These are phyloP conservation scores for Drosophila teissieri DNA, from an alignment of 1,140 invertebrate species.

Conservation along the genomic window DNA sequence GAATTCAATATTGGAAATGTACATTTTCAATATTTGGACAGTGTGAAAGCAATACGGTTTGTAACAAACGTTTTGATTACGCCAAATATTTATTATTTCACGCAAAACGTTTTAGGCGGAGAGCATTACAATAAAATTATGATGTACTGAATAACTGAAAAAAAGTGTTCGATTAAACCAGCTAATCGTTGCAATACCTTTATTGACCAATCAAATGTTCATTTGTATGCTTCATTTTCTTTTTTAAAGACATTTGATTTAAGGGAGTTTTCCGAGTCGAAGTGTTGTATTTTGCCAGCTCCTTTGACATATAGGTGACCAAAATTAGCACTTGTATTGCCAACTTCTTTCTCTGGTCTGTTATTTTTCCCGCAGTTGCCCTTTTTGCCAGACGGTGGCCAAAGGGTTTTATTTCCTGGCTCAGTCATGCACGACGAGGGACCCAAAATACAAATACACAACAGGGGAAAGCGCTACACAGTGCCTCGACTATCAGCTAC, in stretches of 20 bases:
- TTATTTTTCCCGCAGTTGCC: slow-evolving; percentile 1
- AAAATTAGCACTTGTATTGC: slow-evolving; percentile 8
- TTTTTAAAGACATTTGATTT: too few species aligned
- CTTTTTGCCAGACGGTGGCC: slow-evolving; percentile 2
- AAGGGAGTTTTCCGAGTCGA: too few species aligned
- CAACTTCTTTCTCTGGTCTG: background rate
- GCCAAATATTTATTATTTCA: slow-evolving; percentile 1
- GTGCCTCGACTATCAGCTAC: too few species aligned
- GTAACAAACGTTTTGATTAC: background rate
- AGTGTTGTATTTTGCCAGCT: too few species aligned
- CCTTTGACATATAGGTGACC: slow-evolving; percentile 22
- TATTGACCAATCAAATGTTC: too few species aligned
- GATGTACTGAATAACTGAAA: background rate
- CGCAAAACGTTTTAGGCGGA: background rate
- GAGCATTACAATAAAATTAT: background rate
- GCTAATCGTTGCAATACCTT: too few species aligned
- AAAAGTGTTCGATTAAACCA: background rate
- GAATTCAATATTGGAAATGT: background rate
- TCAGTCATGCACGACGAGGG: slow-evolving; percentile 33
- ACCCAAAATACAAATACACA: slow-evolving; percentile 30
- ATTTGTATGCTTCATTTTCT: too few species aligned
- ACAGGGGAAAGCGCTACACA: too few species aligned
- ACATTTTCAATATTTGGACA: background rate
- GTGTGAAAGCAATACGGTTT: background rate
- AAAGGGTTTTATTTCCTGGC: slow-evolving; percentile 27